Conservation (phyloP, 2,888 invertebrate species). For the Microchrysa polita region DNA sequence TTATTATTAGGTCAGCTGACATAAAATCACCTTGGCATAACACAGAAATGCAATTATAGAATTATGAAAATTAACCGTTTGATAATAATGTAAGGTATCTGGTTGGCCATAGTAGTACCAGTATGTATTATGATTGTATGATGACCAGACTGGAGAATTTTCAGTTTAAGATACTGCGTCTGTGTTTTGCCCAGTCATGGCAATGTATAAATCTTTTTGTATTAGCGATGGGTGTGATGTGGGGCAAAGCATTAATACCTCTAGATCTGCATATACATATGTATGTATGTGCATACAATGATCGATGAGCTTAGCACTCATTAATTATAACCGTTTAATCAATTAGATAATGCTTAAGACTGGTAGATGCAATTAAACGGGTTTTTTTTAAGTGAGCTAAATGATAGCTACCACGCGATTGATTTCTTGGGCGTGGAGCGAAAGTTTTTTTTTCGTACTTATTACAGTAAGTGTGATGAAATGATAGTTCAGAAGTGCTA, state of each 20-base stretch:
- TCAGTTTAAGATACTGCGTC: not conserved
- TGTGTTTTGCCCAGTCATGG: not conserved
- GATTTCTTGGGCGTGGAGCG: too few species aligned
- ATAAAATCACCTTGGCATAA: not conserved
- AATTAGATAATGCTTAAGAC: slow-evolving; percentile 7
- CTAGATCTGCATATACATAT: not conserved
- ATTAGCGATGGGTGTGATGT: too few species aligned
- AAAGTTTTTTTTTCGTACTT: too few species aligned
- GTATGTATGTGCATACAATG: not conserved
- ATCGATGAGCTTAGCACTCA: not conserved
- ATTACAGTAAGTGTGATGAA: too few species aligned
- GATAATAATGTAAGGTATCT: not conserved
- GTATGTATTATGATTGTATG: not conserved
- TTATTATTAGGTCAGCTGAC: slow-evolving; percentile 14
- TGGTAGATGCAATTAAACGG: not conserved
- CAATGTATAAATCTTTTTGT: not conserved
- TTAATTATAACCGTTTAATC: slow-evolving; percentile 15
- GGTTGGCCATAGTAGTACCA: not conserved
- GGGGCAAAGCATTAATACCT: not conserved
- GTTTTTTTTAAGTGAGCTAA: not conserved
- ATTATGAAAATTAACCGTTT: slow-evolving; percentile 17
- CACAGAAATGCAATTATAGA: slow-evolving; percentile 12
- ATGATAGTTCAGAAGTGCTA: too few species aligned
- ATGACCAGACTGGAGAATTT: not conserved
- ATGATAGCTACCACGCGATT: not conserved